Percentiles rank a stretch among this genome's conserved stretches.
These are phyloP conservation scores for Heloderma charlesbogerti DNA, from an alignment of 2,113 vertebrate species.

Conservation along the genomic window DNA sequence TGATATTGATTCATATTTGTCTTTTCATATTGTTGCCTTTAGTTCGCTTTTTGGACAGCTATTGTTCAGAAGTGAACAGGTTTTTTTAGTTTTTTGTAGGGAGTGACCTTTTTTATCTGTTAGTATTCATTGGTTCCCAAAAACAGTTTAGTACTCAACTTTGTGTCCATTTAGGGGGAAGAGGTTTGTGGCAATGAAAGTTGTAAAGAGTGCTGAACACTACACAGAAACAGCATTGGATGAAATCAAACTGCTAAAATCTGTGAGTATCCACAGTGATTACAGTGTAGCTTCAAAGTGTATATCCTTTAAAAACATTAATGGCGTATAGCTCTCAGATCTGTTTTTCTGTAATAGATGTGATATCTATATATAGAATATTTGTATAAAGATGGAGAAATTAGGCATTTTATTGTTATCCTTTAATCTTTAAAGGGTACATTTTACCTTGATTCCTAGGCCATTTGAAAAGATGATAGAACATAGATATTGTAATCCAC, in stretches of 20 bases:
- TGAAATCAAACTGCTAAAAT: conserved; percentile 94
- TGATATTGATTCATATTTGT: not conserved
- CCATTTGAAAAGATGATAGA: not conserved
- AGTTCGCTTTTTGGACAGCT: not conserved
- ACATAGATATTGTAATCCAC: not conserved
- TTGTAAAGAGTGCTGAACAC: conserved; percentile 98
- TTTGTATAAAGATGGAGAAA: no score
- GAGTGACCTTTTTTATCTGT: not conserved
- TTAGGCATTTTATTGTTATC: not conserved
- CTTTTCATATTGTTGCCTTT: not conserved
- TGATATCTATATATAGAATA: not conserved
- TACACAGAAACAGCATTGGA: conserved; percentile 98
- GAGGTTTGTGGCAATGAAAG: conserved; percentile 97
- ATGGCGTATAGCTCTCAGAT: not conserved
- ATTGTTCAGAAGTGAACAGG: not conserved
- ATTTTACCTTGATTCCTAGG: not conserved
- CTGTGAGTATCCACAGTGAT: conserved; percentile 80
- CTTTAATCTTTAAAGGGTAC: not conserved
- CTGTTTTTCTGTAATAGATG: not conserved
- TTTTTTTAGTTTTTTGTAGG: not conserved
- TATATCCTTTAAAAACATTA: not conserved
- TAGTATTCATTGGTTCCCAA: conserved; percentile 8
- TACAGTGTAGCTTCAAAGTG: not conserved
- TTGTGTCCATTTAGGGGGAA: conserved; percentile 81
- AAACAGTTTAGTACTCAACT: conserved; percentile 15